phyloP scores from a whole-genome alignment of 2,797 vertebrate species.

The Schizothorax lantsangensis region DNA sequence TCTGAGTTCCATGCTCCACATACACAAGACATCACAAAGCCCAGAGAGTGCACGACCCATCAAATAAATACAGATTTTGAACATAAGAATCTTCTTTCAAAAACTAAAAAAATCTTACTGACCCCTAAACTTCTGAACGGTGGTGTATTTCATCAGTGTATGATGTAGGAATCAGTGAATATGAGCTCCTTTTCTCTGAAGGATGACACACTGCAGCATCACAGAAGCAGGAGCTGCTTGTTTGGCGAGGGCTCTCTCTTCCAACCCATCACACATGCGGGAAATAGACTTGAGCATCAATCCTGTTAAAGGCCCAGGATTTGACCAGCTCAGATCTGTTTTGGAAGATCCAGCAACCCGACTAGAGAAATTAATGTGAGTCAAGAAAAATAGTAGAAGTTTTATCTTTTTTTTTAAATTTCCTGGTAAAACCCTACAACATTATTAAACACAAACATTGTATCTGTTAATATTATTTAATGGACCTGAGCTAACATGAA shows the following conservation, averaged over 20 bases:
- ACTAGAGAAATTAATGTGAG: neutral
- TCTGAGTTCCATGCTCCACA: too few relatives aligned
- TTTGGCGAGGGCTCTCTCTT: slow-evolving; percentile 1
- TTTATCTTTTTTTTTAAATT: too few relatives aligned
- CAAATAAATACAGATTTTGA: too few relatives aligned
- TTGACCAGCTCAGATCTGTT: slow-evolving; percentile 14
- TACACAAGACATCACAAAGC: too few relatives aligned
- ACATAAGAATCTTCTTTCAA: too few relatives aligned
- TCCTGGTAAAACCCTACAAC: too few relatives aligned
- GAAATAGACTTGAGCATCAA: slow-evolving; percentile 38
- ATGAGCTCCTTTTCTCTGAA: neutral
- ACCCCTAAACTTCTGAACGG: neutral
- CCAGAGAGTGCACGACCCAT: too few relatives aligned
- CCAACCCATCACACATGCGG: neutral
- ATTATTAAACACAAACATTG: too few relatives aligned
- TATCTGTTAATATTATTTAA: too few relatives aligned
- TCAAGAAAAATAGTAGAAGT: neutral
- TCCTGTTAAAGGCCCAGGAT: slow-evolving; percentile 26
- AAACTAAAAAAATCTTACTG: neutral
- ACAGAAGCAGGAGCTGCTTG: slow-evolving; percentile 31
- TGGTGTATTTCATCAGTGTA: neutral
- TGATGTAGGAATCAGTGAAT: neutral
- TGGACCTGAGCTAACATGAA: too few relatives aligned
- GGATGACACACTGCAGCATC: slow-evolving; percentile 22
- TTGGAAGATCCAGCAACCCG: neutral